Percentiles rank a stretch among this genome's conserved stretches.
phyloP scores from a whole-genome alignment of 2,797 vertebrate genomes.

The Crax fasciolata region DNA sequence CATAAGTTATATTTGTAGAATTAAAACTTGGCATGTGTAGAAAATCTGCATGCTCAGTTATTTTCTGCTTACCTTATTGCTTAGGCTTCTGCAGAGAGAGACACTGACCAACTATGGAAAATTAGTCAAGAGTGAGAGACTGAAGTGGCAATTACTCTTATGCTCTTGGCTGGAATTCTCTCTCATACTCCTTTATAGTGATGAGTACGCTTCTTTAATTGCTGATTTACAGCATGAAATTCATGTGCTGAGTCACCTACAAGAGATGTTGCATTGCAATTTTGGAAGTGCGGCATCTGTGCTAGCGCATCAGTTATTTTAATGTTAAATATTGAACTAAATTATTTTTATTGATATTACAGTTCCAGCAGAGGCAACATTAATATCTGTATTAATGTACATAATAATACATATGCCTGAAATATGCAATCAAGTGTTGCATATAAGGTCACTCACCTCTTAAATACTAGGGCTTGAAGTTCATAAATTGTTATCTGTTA shows the following conservation, averaged over 20 bases:
- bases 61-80: constrained; percentile 13
- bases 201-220: background rate
- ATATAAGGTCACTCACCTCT: background rate
- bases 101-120: constrained; percentile 4
- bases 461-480: background rate
- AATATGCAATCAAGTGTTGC: background rate
- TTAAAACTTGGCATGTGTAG: background rate
- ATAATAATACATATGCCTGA: background rate
- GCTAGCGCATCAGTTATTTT: constrained; percentile 27
- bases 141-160: constrained; percentile 47
- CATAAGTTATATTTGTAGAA: background rate
- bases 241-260: background rate
- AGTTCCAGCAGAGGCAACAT: background rate
- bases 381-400: background rate
- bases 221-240: constrained; percentile 17
- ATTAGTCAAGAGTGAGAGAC: constrained; percentile 12
- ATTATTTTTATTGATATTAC: constrained; percentile 1
- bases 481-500: background rate
- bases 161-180: constrained; percentile 8
- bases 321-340: background rate
- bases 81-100: constrained; percentile 11
- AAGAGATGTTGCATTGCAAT: background rate
- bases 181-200: background rate
- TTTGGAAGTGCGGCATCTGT: background rate
- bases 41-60: background rate